Evolutionary conservation across 2,113 vertebrate genomes (phyloP).

Genomic region (Apaloderma vittatum): DNA sequence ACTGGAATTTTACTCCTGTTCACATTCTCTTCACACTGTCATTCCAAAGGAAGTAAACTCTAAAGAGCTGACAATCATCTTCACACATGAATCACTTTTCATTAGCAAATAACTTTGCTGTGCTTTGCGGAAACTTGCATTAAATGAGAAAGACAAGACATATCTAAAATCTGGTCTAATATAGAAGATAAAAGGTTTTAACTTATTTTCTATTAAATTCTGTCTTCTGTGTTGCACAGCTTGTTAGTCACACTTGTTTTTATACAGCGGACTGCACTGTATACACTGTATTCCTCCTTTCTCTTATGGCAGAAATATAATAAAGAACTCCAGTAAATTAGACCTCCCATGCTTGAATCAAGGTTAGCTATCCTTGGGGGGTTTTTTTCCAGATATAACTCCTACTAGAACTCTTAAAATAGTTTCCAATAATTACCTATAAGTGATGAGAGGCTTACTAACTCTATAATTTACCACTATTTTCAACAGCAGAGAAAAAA

Average conservation of each 20-base stretch:
- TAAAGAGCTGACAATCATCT: slow-evolving; percentile 25
- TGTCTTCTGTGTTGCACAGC: not conserved
- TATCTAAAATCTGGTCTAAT: not conserved
- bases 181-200: not conserved
- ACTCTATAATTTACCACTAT: not conserved
- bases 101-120: not conserved
- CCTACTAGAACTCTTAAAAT: not conserved
- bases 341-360: not conserved
- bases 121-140: not conserved
- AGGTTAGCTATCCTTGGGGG: not conserved
- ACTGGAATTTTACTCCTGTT: not conserved
- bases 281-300: not conserved
- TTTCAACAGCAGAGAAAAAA: not conserved
- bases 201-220: not conserved
- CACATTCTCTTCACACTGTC: not conserved
- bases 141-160: not conserved
- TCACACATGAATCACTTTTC: not conserved
- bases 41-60: not conserved
- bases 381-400: not conserved
- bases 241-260: not conserved
- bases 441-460: not conserved
- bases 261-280: not conserved
- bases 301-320: not conserved
- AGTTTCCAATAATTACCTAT: not conserved
- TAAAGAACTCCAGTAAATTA: not conserved